A percentile compares a stretch with the other conserved stretches of the same genome.
phyloP scores from a whole-genome alignment of 2,888 invertebrate species.

The Toxonevra muliebris region DNA sequence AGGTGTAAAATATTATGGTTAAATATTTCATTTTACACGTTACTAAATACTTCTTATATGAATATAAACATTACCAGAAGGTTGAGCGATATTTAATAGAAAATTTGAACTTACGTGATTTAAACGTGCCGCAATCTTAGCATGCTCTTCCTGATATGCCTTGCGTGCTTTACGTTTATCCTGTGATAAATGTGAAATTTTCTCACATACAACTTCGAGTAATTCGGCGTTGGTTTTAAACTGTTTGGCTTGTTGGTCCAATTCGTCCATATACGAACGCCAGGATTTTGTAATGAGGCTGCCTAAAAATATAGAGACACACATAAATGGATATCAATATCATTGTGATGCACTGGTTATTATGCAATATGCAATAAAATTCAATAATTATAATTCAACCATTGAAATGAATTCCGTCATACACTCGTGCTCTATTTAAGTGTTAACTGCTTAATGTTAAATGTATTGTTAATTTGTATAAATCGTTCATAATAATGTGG shows the following conservation, averaged over 20 bases:
- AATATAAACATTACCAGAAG: neutral
- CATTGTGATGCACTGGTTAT: too few relatives aligned
- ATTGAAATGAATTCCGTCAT: too few relatives aligned
- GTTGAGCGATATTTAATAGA: neutral
- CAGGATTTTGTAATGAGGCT: constrained; percentile 78
- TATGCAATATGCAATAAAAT: too few relatives aligned
- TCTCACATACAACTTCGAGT: constrained; percentile 84
- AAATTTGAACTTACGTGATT: constrained; percentile 74
- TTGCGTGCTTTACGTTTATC: constrained; percentile 89
- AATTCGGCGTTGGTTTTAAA: constrained; percentile 87
- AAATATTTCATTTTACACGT: neutral
- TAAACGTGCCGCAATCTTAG: constrained; percentile 82
- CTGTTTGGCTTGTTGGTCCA: constrained; percentile 84
- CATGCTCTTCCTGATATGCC: constrained; percentile 88
- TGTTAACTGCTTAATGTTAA: too few relatives aligned
- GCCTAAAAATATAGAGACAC: constrained; percentile 64
- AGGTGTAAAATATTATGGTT: neutral
- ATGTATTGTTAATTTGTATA: too few relatives aligned
- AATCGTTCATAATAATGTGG: too few relatives aligned
- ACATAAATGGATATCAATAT: too few relatives aligned
- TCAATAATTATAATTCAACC: too few relatives aligned
- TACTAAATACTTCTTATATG: neutral
- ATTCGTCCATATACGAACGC: constrained; percentile 88
- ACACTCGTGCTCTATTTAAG: too few relatives aligned
- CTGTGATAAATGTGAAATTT: constrained; percentile 80